Evolutionary conservation across 2,797 vertebrate species (phyloP), one percentile per base, ranked within the genome.

Genomic region (Sandelia bainsii): DNA sequence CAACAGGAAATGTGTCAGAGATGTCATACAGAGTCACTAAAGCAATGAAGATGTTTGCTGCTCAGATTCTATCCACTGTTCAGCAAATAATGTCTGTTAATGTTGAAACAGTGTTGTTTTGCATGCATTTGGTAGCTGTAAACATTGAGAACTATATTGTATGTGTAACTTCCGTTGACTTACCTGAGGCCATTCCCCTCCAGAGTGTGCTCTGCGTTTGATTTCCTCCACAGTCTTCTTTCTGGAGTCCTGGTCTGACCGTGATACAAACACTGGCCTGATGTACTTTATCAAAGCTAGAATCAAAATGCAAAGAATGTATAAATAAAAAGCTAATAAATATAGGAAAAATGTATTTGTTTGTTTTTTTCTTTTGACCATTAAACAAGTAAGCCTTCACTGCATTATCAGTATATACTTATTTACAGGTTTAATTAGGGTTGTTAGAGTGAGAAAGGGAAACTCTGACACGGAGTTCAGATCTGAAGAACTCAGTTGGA

Each of bases 201-300:
- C 90, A 7, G 97, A 96, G 69, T 95, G 97, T 12, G 97, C 97
- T 80, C 98, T 95, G 17, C 95, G 94, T 86, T 90, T 96, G 79
- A 99, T 99, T 90, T 99, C 98, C 81, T 99, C 98, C 75, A 99
- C 98, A 0, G 98, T 99, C 88, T 96, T 98, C 87, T 96, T 95
- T 44, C 98, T 96, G 45, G 98, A 99, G 88, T 99, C 94, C 86
- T 98, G 98, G 92, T 99, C 97, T 6, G 96, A 97, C 45, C 98
- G 95, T 12, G 97, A 99, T 10, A 99, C 98, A 60, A 99, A 99
- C 53, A 99, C 97, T 0, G 98, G 98, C 65, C 96, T 95, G 84
- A 99, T 98, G 83, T 94, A 99, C 88, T 96, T 97, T 64, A 99
- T 99, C 77, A 99, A 93, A 78, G 98, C 98, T 99, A 86, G 37